phyloP scores from a whole-genome alignment of 1,140 invertebrate species.

The Aphidius ervi region DNA sequence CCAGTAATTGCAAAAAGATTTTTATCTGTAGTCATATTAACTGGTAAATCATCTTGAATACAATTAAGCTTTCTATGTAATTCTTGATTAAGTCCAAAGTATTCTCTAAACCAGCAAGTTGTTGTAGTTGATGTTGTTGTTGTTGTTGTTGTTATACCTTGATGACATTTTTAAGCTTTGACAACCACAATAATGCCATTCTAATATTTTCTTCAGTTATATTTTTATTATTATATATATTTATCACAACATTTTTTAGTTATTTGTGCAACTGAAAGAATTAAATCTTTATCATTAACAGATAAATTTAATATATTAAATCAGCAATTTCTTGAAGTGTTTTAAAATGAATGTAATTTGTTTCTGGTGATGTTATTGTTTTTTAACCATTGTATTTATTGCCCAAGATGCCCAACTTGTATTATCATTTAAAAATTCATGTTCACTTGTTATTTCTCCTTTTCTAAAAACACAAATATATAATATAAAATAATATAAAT shows the following conservation, averaged over 20 bases:
- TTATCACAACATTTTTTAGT: slow-evolving; percentile 33
- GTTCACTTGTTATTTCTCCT: slow-evolving; percentile 46
- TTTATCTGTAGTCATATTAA: too few species aligned
- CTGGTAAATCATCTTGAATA: too few species aligned
- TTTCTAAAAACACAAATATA: slow-evolving; percentile 34
- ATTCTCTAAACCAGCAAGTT: too few species aligned
- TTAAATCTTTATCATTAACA: slow-evolving; percentile 31
- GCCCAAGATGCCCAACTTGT: slow-evolving; percentile 55
- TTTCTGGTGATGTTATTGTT: slow-evolving; percentile 28
- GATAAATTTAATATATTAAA: slow-evolving; percentile 33
- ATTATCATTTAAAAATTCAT: slow-evolving; percentile 45
- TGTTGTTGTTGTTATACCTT: too few species aligned
- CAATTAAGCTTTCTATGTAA: too few species aligned
- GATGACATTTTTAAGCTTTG: slow-evolving; percentile 32
- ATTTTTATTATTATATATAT: slow-evolving; percentile 25
- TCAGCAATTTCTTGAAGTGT: slow-evolving; percentile 40
- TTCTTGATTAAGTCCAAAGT: too few species aligned
- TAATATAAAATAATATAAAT: slow-evolving; percentile 16
- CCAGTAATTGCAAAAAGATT: too few species aligned
- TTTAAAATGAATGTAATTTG: slow-evolving; percentile 43
- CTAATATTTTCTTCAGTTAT: slow-evolving; percentile 38
- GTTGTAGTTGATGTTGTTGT: too few species aligned
- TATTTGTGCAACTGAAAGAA: slow-evolving; percentile 35
- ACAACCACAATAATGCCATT: slow-evolving; percentile 42
- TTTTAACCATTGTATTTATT: slow-evolving; percentile 47